phyloP scores from a whole-genome alignment of 2,888 invertebrate genomes.

The Ochropacha duplaris region DNA sequence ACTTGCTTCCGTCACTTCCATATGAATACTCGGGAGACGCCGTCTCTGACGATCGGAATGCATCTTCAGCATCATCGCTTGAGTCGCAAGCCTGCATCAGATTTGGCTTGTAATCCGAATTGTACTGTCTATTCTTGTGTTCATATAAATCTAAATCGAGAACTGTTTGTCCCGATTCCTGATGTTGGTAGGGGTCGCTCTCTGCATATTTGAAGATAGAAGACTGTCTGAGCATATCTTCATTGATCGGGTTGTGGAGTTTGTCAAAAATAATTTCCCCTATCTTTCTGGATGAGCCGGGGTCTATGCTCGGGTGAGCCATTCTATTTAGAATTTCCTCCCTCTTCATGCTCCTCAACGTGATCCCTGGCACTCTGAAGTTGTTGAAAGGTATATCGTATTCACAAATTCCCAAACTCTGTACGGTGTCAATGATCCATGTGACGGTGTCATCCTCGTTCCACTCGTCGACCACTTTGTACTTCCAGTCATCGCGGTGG shows the following conservation, averaged over 20 bases:
- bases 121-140: constrained; percentile 57
- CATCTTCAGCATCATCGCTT: constrained; percentile 72
- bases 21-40: constrained; percentile 70
- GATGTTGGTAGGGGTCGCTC: constrained; percentile 54
- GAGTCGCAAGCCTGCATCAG: constrained; percentile 58
- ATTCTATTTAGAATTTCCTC: constrained; percentile 66
- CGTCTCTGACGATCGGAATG: constrained; percentile 61
- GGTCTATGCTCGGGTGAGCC: constrained; percentile 59
- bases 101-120: constrained; percentile 65
- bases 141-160: constrained; percentile 66
- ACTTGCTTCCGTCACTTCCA: constrained; percentile 72
- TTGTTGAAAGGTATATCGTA: constrained; percentile 71
- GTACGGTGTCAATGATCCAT: constrained; percentile 76
- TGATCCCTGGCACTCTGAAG: constrained; percentile 65
- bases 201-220: constrained; percentile 66
- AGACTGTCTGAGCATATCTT: constrained; percentile 58
- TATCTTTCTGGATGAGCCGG: constrained; percentile 49
- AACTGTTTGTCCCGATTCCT: constrained; percentile 58
- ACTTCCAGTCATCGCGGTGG: constrained; percentile 76
- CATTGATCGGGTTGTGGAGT: constrained; percentile 60
- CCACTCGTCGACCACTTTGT: constrained; percentile 80
- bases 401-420: constrained; percentile 61
- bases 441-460: constrained; percentile 81
- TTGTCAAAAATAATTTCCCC: constrained; percentile 65
- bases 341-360: constrained; percentile 60